phyloP scores from a whole-genome alignment of 1,140 invertebrate species.

The Lethrus apterus region DNA sequence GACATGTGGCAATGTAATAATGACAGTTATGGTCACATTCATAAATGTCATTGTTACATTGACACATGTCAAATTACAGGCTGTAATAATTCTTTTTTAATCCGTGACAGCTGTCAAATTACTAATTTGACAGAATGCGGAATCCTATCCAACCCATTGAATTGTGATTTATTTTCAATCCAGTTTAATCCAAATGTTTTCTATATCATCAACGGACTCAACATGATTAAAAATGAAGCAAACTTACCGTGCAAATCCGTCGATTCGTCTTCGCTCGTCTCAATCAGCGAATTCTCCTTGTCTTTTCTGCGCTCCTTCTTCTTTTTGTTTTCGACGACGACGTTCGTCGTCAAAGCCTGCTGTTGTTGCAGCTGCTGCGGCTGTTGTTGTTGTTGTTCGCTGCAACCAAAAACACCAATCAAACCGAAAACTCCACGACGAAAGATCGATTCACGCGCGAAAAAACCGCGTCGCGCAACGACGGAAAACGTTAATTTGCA shows the following conservation, averaged over 20 bases:
- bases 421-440: background rate
- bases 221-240: conserved; percentile 1
- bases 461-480: no score
- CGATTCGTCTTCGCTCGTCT: conserved; percentile 45
- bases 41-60: no score
- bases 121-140: no score
- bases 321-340: conserved; percentile 40
- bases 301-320: conserved; percentile 47
- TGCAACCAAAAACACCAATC: conserved; percentile 20
- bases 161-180: no score
- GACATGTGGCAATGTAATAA: no score
- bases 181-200: background rate
- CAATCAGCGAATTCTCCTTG: conserved; percentile 38
- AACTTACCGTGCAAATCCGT: conserved; percentile 42
- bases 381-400: conserved; percentile 29
- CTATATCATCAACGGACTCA: background rate
- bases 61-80: no score
- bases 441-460: no score
- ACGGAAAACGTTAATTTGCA: conserved; percentile 20
- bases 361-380: conserved; percentile 18
- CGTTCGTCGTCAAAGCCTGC: conserved; percentile 9
- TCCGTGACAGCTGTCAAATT: no score
- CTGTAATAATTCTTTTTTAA: no score
- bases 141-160: no score
- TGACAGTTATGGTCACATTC: no score